Evolutionary conservation across 2,888 invertebrate genomes (phyloP).

Genomic region (Eupsilia transversa): DNA sequence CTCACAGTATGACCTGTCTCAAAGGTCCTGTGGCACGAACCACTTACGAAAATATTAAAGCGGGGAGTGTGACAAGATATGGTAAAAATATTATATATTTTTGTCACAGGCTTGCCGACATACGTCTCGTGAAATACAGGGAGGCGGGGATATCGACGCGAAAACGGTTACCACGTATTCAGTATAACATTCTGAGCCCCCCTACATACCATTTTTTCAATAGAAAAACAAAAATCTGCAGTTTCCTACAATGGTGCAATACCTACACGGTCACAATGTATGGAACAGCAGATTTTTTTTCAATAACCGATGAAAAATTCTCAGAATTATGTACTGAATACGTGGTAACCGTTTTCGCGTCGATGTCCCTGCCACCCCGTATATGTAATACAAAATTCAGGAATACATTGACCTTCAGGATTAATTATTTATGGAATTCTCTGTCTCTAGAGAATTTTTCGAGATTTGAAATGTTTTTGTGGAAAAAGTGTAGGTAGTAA

Average conservation of each 20-base stretch:
- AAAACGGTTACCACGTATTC: no score
- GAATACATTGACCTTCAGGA: conserved; percentile 28
- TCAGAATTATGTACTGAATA: no score
- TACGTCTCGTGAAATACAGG: conserved; percentile 32
- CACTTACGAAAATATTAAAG: conserved; percentile 68
- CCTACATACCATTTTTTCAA: no score
- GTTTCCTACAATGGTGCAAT: no score
- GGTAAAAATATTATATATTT: conserved; percentile 55
- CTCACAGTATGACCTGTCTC: conserved; percentile 33
- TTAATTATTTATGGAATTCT: conserved; percentile 20
- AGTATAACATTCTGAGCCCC: no score
- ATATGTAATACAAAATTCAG: conserved; percentile 39
- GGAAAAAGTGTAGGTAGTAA: neutral
- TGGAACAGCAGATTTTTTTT: no score
- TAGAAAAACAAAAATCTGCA: no score
- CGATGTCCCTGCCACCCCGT: no score
- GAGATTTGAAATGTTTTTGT: neutral
- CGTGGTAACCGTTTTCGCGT: no score
- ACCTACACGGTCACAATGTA: no score
- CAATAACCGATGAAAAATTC: no score
- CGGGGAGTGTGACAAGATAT: conserved; percentile 52
- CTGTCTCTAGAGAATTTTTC: neutral
- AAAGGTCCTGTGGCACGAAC: conserved; percentile 45
- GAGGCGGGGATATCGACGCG: no score
- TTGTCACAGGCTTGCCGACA: conserved; percentile 23